These are phyloP conservation scores for Xiphorhynchus erythropygius DNA, from an alignment of 2,797 vertebrate genomes.

Conservation along the genomic window DNA sequence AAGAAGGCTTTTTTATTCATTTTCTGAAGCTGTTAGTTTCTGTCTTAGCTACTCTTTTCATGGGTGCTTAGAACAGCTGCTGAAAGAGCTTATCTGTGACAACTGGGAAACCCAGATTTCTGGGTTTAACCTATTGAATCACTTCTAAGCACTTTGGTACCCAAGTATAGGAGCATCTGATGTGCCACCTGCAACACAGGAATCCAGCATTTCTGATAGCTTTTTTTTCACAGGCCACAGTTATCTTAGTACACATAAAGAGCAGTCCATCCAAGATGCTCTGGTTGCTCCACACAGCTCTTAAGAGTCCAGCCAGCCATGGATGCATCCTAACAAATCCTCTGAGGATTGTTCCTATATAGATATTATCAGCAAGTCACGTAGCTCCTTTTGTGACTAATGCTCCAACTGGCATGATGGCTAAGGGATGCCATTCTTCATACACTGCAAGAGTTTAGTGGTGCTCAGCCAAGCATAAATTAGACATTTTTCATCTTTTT, in stretches of 20 bases:
- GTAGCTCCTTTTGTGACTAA: neutral
- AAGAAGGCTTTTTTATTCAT: neutral
- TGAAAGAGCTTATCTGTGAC: neutral
- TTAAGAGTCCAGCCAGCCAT: neutral
- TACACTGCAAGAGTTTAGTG: neutral
- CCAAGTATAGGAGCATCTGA: neutral
- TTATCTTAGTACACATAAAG: neutral
- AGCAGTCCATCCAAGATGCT: neutral
- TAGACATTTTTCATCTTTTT: neutral
- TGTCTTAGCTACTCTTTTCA: neutral
- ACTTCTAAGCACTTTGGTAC: neutral
- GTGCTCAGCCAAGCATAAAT: neutral
- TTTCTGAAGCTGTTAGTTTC: neutral
- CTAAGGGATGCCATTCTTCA: neutral
- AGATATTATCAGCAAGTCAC: neutral
- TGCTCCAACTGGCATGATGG: neutral
- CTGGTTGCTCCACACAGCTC: neutral
- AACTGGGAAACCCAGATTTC: neutral
- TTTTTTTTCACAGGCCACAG: neutral
- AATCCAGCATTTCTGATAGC: neutral
- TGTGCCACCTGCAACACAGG: neutral
- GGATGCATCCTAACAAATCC: neutral
- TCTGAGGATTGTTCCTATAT: neutral
- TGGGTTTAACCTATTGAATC: neutral
- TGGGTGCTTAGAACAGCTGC: neutral